Evolutionary conservation across 2,113 vertebrate species (phyloP), one percentile per base, ranked within the genome.

Genomic region (Tonatia bakeri): DNA sequence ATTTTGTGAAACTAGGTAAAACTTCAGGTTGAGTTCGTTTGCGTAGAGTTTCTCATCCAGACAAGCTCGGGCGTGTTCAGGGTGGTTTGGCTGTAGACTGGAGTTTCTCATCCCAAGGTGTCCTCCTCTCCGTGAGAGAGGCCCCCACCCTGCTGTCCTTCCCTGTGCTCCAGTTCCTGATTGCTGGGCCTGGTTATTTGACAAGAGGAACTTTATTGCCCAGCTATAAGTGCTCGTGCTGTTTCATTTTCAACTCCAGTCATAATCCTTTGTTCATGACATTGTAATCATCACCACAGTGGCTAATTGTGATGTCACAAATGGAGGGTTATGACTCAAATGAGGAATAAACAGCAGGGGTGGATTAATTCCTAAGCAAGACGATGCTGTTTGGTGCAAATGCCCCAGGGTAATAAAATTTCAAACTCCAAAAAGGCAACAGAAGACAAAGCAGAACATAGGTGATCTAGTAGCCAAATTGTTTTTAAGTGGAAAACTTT

Each of bases 401-500:
- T 98, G 97, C 97, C 97, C 83, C 67, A 96, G 93, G 93, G 95
- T 96, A 97, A 97, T 98, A 97, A 97, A 96, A 96, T 90, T 97
- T 89, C 81, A 96, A 97, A 87, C 38, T 64, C 75, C 64, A 83
- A 96, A 89, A 94, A 83, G 67, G 90, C 67, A 65, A 88, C 77
- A 87, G 95, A 79, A 96, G 92, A 92, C 86, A 93, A 96, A 97
- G 95, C 26, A 50, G 94, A 97, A 90, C 98, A 97, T 97, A 97
- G 97, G 97, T 97, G 98, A 97, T 96, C 97, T 96, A 93, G 97
- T 98, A 98, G 96, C 97, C 96, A 97, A 95, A 97, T 98, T 97
- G 95, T 96, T 94, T 98, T 94, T 97, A 95, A 97, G 97, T 95
- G 95, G 94, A 96, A 96, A 90, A 79, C 77, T 97, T 96, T 96